Evolutionary conservation across 2,888 invertebrate genomes (phyloP).

Genomic region (Lasioglossum morio): DNA sequence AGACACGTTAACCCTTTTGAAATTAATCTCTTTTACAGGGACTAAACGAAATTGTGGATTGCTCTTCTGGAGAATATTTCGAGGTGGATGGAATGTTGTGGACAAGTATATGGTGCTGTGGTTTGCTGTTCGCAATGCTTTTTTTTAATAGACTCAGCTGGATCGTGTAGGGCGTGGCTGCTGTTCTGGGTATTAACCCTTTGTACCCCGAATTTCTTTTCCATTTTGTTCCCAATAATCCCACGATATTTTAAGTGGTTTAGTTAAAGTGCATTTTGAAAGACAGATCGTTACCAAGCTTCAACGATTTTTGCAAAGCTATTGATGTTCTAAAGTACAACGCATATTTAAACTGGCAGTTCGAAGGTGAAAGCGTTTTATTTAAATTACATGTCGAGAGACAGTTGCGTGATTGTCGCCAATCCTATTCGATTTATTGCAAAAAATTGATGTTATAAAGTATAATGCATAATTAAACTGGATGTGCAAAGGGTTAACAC

Average conservation of each 20-base stretch:
- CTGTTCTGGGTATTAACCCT: not conserved
- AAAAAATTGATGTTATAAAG: too few relatives aligned
- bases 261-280: not conserved
- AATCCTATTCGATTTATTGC: too few relatives aligned
- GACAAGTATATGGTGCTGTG: not conserved
- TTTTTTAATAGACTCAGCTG: not conserved
- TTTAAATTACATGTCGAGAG: not conserved
- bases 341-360: too few relatives aligned
- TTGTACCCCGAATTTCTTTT: not conserved
- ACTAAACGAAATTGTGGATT: not conserved
- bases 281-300: too few relatives aligned
- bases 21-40: not conserved
- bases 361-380: not conserved
- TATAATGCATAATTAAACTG: too few relatives aligned
- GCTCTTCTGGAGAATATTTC: not conserved
- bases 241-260: not conserved
- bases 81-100: not conserved
- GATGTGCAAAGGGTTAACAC: too few relatives aligned
- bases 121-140: not conserved
- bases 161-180: not conserved
- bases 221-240: not conserved
- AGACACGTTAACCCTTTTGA: conserved; percentile 44
- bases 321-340: too few relatives aligned
- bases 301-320: too few relatives aligned
- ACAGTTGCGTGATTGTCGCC: too few relatives aligned